Base-by-base conservation (phyloP, 1,140 invertebrate genomes). In the Saccostrea cuccullata region DNA sequence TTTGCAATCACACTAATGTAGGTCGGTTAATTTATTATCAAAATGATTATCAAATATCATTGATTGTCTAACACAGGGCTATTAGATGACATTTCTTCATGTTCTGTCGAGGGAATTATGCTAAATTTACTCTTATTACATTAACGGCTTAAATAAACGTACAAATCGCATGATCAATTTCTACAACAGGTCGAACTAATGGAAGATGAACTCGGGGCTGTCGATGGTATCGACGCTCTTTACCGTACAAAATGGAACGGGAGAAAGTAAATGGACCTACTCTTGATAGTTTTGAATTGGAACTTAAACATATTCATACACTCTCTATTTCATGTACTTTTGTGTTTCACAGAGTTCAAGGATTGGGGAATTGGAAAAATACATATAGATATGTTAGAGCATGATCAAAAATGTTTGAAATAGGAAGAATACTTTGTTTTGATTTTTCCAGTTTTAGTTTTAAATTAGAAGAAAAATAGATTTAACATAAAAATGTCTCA, bases 81-180 rank as follows among this genome's bases (percentile, higher is more conserved):
- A 77, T 77, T 77, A 64, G 70, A 77, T 77, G 70, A 36, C 70
- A 77, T 77, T 77, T 77, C 70, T 77, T 77, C 70, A 77, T 77
- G 70, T 77, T 36, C 70, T 36, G 70, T 77, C 70, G 11, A 77
- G 70, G 70, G 70, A 77, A 77, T 77, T 77, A 77, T 77, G 70
- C 26, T 77, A 77, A 30, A 77, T 77, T 77, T 36, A 77, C 70
- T 77, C 70, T 26, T 77, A 77, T 77, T 77, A 77, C 70, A 77
- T 77, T 77, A 36, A 77, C 23, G 70, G 70, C 70, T 77, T 77
- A 77, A 77, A 77, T 77, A 77, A 77, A 77, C 70, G 70, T 36
- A 77, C 70, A 77, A 77, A 77, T 77, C 70, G 70, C 70, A 77
- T 77, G 70, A 77, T 77, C 70, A 77, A 77, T 77, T 77, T 77